These are phyloP conservation scores for Antechinus flavipes DNA, from an alignment of 2,113 vertebrate genomes.

Conservation along the genomic window DNA sequence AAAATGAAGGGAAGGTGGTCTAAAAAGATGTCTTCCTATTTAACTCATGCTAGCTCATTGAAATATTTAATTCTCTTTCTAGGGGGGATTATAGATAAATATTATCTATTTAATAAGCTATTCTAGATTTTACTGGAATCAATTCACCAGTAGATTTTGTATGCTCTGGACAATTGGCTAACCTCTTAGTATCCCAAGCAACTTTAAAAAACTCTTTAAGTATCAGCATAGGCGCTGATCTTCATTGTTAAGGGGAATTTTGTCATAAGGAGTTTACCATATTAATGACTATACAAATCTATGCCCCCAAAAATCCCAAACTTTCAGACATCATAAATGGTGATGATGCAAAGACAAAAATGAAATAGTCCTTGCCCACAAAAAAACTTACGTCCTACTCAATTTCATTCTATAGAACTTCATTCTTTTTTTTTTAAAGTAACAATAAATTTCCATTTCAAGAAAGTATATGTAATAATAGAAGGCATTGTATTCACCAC, in stretches of 20 bases:
- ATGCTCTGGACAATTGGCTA: not conserved
- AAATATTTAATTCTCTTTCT: not conserved
- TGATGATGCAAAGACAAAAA: not conserved
- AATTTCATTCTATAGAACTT: not conserved
- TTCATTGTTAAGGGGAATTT: not conserved
- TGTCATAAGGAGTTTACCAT: not conserved
- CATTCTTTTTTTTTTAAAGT: not conserved
- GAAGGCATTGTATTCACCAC: too few species aligned
- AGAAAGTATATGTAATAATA: too few species aligned
- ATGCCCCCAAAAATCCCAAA: not conserved
- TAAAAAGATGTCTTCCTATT: not conserved
- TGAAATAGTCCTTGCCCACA: not conserved
- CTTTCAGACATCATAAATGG: not conserved
- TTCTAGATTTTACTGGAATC: not conserved
- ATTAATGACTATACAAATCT: not conserved
- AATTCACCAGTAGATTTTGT: not conserved
- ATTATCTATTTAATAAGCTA: not conserved
- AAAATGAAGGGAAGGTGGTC: not conserved
- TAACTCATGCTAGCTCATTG: not conserved
- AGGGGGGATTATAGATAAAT: not conserved
- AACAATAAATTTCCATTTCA: too few species aligned
- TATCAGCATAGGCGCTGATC: not conserved
- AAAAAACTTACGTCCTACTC: not conserved
- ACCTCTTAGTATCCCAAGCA: not conserved
- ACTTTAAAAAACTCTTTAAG: not conserved